Evolutionary conservation across 2,113 vertebrate species (phyloP).

Genomic region (Genyomyrus donnyi): DNA sequence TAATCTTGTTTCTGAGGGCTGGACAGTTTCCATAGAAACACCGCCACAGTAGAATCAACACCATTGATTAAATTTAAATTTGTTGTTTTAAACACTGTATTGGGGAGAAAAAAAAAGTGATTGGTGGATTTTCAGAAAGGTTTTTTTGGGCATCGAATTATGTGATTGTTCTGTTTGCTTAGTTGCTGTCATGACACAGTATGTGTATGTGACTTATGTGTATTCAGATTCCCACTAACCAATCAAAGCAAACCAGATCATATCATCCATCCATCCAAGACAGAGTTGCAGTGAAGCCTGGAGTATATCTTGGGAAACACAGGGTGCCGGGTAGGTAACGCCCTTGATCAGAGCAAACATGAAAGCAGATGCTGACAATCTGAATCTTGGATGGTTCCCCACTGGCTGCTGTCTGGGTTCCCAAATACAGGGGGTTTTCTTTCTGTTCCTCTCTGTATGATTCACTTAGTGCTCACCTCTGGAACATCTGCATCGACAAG

Average conservation of each 20-base stretch:
- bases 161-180: not conserved
- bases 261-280: not conserved
- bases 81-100: not conserved
- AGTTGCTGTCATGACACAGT: not conserved
- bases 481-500: not conserved
- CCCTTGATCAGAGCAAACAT: not conserved
- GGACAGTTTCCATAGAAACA: slow-evolving; percentile 9
- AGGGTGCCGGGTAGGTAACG: not conserved
- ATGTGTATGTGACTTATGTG: not conserved
- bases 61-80: not conserved
- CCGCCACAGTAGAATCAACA: not conserved
- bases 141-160: not conserved
- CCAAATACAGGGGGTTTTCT: not conserved
- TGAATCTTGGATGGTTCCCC: not conserved
- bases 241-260: not conserved
- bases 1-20: not conserved
- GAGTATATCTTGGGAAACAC: not conserved
- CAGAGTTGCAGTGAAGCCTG: not conserved
- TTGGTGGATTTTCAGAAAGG: not conserved
- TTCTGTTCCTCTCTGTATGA: not conserved
- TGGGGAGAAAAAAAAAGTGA: not conserved
- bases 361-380: not conserved
- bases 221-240: not conserved
- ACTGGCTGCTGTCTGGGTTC: not conserved
- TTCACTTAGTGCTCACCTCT: not conserved